phyloP scores from a whole-genome alignment of 2,888 invertebrate genomes.

The Dolichomitus sp. region DNA sequence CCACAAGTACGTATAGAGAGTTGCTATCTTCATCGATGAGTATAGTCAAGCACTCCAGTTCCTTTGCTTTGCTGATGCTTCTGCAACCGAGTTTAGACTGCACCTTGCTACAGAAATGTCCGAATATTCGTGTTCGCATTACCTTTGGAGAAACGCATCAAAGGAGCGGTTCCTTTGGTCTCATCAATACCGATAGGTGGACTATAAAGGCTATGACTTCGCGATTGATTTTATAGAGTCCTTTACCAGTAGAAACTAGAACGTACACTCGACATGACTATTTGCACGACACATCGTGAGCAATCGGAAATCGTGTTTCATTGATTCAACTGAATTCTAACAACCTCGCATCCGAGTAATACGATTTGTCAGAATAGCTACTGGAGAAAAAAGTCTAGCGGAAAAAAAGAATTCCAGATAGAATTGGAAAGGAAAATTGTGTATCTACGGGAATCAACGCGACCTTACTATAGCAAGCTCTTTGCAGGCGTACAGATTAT shows the following conservation, averaged over 20 bases:
- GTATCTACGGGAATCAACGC: constrained; percentile 8
- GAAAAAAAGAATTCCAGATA: not conserved
- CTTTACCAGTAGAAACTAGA: not conserved
- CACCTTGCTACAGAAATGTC: not conserved
- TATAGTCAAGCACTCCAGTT: not conserved
- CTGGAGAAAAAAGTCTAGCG: not conserved
- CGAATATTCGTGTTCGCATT: constrained; percentile 43
- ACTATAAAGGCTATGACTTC: not conserved
- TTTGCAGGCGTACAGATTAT: not conserved
- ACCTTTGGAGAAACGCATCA: constrained; percentile 22
- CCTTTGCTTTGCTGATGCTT: not conserved
- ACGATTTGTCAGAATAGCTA: constrained; percentile 24
- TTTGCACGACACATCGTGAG: not conserved
- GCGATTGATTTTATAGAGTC: not conserved
- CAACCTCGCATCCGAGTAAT: constrained; percentile 7
- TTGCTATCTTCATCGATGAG: not conserved
- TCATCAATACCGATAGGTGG: not conserved
- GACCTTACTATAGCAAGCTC: not conserved
- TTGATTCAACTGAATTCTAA: constrained; percentile 13
- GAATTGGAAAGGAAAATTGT: constrained; percentile 26
- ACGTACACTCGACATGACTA: not conserved
- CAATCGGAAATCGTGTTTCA: not conserved
- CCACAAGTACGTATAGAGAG: not conserved
- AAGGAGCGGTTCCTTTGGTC: constrained; percentile 1
- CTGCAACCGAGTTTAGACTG: not conserved